These are phyloP conservation scores for Heliothis virescens DNA, from an alignment of 1,140 invertebrate species.

Conservation along the genomic window DNA sequence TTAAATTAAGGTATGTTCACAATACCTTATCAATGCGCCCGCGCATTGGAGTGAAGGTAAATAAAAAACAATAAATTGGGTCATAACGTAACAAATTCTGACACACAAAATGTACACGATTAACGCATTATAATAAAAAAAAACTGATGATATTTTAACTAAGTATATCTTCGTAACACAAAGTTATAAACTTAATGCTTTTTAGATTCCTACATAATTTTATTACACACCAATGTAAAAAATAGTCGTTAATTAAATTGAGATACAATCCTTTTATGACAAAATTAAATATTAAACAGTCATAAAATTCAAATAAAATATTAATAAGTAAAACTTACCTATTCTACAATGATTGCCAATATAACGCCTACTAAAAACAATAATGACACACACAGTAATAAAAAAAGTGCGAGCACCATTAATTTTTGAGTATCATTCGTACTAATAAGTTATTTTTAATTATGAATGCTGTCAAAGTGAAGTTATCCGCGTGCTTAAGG, in stretches of 20 bases:
- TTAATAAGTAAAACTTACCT: constrained; percentile 42
- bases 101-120: constrained; percentile 22
- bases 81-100: constrained; percentile 49
- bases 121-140: not conserved
- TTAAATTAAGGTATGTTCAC: constrained; percentile 38
- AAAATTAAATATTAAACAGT: constrained; percentile 15
- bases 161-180: not conserved
- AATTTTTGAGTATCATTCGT: constrained; percentile 4
- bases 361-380: constrained; percentile 25
- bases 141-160: not conserved
- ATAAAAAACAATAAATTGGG: constrained; percentile 61
- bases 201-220: not conserved
- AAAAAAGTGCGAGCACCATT: not conserved
- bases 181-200: not conserved
- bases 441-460: constrained; percentile 2
- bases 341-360: constrained; percentile 22
- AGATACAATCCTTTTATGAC: constrained; percentile 14
- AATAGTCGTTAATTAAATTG: constrained; percentile 10
- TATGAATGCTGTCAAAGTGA: constrained; percentile 11
- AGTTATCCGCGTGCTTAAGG: constrained; percentile 49
- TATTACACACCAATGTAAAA: constrained; percentile 3
- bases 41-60: constrained; percentile 60
- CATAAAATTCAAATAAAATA: constrained; percentile 18
- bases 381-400: constrained; percentile 37
- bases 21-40: constrained; percentile 56